A percentile compares a stretch with the other conserved stretches of the same genome.
phyloP scores from a whole-genome alignment of 1,140 invertebrate genomes.

The Popillia japonica region DNA sequence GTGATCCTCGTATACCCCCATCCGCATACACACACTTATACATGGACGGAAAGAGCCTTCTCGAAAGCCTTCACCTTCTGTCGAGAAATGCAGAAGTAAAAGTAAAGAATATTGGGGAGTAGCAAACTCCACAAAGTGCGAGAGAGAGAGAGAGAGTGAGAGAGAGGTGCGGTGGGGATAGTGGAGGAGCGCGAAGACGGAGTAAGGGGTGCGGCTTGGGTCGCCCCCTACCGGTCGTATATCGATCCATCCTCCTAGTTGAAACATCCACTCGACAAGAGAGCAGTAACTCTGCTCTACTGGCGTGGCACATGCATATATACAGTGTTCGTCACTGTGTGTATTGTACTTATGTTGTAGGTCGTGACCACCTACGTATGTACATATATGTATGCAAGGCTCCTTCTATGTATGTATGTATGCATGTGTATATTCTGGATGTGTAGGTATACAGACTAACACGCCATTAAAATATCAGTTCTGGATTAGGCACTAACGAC shows the following conservation, averaged over 20 bases:
- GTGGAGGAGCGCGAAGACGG: neutral
- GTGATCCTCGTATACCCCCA: too few relatives aligned
- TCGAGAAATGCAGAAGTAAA: slow-evolving; percentile 22
- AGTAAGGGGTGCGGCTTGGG: slow-evolving; percentile 23
- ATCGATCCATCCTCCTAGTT: slow-evolving; percentile 26
- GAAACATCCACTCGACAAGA: slow-evolving; percentile 24
- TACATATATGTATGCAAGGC: neutral
- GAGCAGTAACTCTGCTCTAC: slow-evolving; percentile 9
- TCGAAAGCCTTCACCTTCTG: slow-evolving; percentile 9
- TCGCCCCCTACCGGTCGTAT: slow-evolving; percentile 30
- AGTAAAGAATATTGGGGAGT: slow-evolving; percentile 1
- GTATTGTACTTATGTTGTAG: neutral
- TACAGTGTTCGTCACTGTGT: neutral
- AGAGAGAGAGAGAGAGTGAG: neutral
- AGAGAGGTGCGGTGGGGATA: neutral
- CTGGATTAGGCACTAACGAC: too few relatives aligned
- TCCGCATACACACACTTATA: too few relatives aligned
- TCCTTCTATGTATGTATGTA: too few relatives aligned
- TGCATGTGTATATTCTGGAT: too few relatives aligned
- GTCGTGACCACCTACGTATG: neutral
- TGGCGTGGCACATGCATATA: neutral
- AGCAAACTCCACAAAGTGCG: neutral
- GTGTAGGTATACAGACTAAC: too few relatives aligned
- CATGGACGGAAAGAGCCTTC: neutral
- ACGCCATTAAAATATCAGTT: too few relatives aligned